Evolutionary conservation across 2,888 invertebrate genomes (phyloP).

Genomic region (Cryptocheilus praepositus): DNA sequence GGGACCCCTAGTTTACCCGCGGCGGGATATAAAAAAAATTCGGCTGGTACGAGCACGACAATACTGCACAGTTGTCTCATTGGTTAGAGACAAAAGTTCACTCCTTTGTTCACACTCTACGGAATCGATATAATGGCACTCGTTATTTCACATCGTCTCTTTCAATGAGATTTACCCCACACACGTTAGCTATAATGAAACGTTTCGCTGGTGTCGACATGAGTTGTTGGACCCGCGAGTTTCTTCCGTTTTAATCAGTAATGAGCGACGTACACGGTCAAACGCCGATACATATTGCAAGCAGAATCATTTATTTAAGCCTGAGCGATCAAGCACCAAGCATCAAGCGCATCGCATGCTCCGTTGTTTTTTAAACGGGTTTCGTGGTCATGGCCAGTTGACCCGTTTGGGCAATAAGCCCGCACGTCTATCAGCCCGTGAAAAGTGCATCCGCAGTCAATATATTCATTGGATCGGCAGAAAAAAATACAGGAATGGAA

Average conservation of each 20-base stretch:
- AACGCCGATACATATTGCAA: no score
- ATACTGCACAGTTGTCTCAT: no score
- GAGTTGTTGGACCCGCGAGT: background rate
- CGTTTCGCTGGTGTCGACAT: background rate
- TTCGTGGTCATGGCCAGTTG: conserved; percentile 31
- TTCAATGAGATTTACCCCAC: no score
- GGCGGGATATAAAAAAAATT: background rate
- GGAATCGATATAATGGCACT: no score
- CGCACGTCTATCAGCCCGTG: conserved; percentile 20
- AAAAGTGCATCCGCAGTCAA: conserved; percentile 10
- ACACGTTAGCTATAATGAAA: background rate
- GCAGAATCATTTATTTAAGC: conserved; percentile 1
- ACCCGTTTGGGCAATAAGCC: conserved; percentile 26
- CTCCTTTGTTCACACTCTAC: no score
- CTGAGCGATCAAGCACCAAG: background rate
- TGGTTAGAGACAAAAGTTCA: no score
- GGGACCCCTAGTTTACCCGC: conserved; percentile 18
- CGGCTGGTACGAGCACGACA: no score
- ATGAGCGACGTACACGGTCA: background rate
- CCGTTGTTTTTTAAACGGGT: conserved; percentile 2
- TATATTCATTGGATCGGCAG: conserved; percentile 14
- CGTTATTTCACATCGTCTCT: no score
- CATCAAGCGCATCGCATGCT: background rate
- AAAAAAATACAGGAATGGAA: conserved; percentile 7
- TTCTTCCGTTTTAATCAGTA: background rate